These are phyloP conservation scores for Hippocampus zosterae DNA, from an alignment of 2,113 vertebrate genomes.

Conservation along the genomic window DNA sequence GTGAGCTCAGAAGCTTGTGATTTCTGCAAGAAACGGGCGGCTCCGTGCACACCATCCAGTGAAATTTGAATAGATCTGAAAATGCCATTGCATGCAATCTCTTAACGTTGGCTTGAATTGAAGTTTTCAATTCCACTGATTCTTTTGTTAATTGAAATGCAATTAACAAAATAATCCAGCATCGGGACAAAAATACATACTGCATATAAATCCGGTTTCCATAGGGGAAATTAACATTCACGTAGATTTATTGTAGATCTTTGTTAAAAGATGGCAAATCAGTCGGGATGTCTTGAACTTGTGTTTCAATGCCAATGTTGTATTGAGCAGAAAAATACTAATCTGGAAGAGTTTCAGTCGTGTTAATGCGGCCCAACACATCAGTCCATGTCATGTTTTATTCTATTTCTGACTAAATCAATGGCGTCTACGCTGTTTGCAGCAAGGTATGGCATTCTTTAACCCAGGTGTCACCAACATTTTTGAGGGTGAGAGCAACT, in stretches of 20 bases:
- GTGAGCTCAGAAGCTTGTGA: conserved; percentile 13
- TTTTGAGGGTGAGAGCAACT: no score
- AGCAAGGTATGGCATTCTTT: neutral
- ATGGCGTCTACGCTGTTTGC: neutral
- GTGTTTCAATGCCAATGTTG: no score
- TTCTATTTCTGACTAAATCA: neutral
- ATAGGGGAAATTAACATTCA: neutral
- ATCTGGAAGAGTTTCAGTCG: no score
- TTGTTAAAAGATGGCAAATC: no score
- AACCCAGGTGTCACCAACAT: no score
- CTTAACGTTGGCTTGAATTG: neutral
- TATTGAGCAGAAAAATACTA: no score
- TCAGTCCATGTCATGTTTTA: no score
- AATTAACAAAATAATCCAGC: neutral
- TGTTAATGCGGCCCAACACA: neutral
- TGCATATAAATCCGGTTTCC: neutral
- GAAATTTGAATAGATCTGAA: neutral
- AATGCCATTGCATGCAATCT: neutral
- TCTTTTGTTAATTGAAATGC: no score
- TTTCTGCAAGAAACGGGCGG: neutral
- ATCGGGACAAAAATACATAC: neutral
- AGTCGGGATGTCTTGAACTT: no score
- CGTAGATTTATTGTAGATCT: neutral
- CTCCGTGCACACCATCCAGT: neutral
- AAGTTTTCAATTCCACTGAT: no score